A percentile compares a stretch with the other conserved stretches of the same genome.
phyloP scores from a whole-genome alignment of 2,888 invertebrate species.

The Drosophila quasianomalipes region DNA sequence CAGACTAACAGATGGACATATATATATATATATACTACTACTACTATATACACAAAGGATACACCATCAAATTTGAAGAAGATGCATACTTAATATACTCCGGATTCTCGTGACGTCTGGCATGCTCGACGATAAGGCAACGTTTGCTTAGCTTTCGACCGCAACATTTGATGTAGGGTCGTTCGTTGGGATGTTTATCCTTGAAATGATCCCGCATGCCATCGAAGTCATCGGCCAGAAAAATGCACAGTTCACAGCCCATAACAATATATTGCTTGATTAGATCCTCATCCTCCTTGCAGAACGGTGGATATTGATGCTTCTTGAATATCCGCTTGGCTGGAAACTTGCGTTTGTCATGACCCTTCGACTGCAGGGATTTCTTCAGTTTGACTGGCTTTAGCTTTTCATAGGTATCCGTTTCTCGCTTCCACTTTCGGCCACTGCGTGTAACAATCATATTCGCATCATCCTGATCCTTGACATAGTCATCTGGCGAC shows the following conservation, averaged over 20 bases:
- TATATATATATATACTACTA: too few species aligned
- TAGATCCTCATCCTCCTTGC: constrained; percentile 76
- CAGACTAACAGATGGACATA: background rate
- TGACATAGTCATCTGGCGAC: constrained; percentile 49
- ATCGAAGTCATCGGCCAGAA: constrained; percentile 78
- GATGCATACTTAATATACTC: constrained; percentile 83
- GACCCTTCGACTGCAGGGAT: constrained; percentile 25
- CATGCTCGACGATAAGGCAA: constrained; percentile 83
- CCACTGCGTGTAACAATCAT: constrained; percentile 66
- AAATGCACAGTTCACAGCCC: constrained; percentile 83
- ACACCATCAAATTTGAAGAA: background rate
- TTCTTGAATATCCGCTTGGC: constrained; percentile 58
- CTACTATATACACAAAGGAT: background rate
- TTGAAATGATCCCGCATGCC: constrained; percentile 83
- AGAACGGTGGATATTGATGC: constrained; percentile 70
- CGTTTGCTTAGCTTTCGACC: constrained; percentile 84
- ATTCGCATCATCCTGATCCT: constrained; percentile 53
- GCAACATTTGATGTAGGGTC: constrained; percentile 83
- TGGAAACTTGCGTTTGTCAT: constrained; percentile 35
- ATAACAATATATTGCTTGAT: constrained; percentile 83
- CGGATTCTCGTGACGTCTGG: constrained; percentile 84
- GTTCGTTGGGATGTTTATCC: constrained; percentile 71
- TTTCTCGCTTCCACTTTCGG: constrained; percentile 51
- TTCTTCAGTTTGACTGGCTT: constrained; percentile 39
- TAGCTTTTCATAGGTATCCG: constrained; percentile 28